Evolutionary conservation across 2,888 invertebrate genomes (phyloP).

Genomic region (Synergus laeviventris): DNA sequence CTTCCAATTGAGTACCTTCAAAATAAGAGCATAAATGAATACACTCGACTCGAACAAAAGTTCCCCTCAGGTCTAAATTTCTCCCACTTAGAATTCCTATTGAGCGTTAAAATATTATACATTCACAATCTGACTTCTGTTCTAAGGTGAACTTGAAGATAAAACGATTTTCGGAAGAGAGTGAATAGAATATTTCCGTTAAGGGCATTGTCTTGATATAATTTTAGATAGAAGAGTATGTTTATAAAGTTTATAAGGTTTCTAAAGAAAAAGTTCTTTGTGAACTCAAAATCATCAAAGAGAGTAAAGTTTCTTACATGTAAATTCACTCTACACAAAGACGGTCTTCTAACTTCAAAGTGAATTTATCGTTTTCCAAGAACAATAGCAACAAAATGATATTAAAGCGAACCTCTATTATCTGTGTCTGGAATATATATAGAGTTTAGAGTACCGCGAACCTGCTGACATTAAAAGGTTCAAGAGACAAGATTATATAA

Average conservation of each 20-base stretch:
- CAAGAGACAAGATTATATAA: not conserved
- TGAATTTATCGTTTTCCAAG: not conserved
- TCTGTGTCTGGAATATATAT: not conserved
- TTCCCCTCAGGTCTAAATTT: not conserved
- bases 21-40: not conserved
- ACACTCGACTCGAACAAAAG: not conserved
- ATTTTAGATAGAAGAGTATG: not conserved
- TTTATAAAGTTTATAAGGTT: too few species aligned
- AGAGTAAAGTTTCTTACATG: not conserved
- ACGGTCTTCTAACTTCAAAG: not conserved
- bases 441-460: not conserved
- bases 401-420: not conserved
- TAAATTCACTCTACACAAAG: not conserved
- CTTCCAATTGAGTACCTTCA: not conserved
- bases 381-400: not conserved
- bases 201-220: not conserved
- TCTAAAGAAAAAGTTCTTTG: not conserved
- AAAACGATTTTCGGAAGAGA: not conserved
- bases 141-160: conserved; percentile 3
- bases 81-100: not conserved
- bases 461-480: not conserved
- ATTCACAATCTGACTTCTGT: conserved; percentile 2
- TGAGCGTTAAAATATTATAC: not conserved
- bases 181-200: not conserved
- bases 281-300: not conserved